Evolutionary conservation across 1,140 invertebrate species (phyloP), one percentile per base, ranked within the genome.

Genomic region (Sinonovacula constricta): DNA sequence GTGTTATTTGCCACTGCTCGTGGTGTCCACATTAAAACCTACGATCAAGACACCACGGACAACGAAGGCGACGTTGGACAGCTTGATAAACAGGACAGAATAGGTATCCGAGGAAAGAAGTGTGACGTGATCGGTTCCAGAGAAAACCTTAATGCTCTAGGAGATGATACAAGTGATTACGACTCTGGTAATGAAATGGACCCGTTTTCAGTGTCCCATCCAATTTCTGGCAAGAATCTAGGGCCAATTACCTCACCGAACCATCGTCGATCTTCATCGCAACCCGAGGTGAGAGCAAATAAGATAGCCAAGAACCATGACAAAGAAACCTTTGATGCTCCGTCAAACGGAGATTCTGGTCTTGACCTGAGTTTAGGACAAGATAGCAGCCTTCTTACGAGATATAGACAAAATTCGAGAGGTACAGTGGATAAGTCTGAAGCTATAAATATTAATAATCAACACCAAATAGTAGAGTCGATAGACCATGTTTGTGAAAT

Each of bases 1-100:
- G 88, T 89, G 12, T 77, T 90, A 26, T 89, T 90, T 84, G 89
- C 89, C 12, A 90, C 87, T 3, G 82, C 87, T n/a, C 75, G 86
- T 53, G 89, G 89, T n/a, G 84, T 90, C 2, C 87, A 87, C 57
- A 84, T 89, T 22, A 80, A 87, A 74, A 88, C 83, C 15, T 80
- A 54, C 7, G 71, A 80, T 30, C 53, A 71, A 33, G 72, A 57
- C 57, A 70, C 81, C 15, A 63, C 56, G 24, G 76, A 80, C 18
- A 56, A 68, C 30, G 63, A 78, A n/a, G 77, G 71, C 34, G 79
- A 83, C 12, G 67, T 56, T 24, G 71, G 79, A 7, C 60, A 70
- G 28, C 59, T 71, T 26, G 67, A 66, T 49, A 51, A 75, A 30
- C 28, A 67, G 18, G 57, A 80, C 24, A 49, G 63, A 31, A 72